These are phyloP conservation scores for Pangasius sanitwongsei DNA, from an alignment of 2,797 vertebrate species.

Conservation along the genomic window DNA sequence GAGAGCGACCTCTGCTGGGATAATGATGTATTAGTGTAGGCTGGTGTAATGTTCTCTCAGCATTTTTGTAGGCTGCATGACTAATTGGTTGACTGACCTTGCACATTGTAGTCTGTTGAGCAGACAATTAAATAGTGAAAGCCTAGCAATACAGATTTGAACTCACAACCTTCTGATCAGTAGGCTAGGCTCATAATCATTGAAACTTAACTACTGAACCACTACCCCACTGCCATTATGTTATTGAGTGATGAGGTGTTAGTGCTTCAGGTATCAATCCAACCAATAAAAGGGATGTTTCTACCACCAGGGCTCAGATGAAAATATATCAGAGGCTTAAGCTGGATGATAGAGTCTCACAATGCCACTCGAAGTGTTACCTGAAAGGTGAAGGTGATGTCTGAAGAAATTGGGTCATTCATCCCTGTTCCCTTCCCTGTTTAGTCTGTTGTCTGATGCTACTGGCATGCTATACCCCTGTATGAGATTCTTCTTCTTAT, in stretches of 20 bases:
- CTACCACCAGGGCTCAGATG: background rate
- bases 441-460: background rate
- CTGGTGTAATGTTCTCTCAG: background rate
- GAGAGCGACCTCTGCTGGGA: conserved; percentile 1
- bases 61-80: background rate
- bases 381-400: background rate
- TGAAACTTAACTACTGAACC: background rate
- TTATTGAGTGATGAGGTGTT: background rate
- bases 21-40: background rate
- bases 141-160: background rate
- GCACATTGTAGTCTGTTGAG: background rate
- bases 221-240: background rate
- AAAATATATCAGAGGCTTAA: background rate
- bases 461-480: background rate
- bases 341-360: background rate
- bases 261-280: background rate
- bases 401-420: background rate
- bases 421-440: background rate
- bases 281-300: background rate
- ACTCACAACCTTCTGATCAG: background rate
- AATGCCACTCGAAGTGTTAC: background rate
- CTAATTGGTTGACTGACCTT: background rate
- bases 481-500: background rate
- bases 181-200: background rate
- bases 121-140: conserved; percentile 2